These are phyloP conservation scores for Dorcus parallelipipedus DNA, from an alignment of 2,888 invertebrate species.

Conservation along the genomic window DNA sequence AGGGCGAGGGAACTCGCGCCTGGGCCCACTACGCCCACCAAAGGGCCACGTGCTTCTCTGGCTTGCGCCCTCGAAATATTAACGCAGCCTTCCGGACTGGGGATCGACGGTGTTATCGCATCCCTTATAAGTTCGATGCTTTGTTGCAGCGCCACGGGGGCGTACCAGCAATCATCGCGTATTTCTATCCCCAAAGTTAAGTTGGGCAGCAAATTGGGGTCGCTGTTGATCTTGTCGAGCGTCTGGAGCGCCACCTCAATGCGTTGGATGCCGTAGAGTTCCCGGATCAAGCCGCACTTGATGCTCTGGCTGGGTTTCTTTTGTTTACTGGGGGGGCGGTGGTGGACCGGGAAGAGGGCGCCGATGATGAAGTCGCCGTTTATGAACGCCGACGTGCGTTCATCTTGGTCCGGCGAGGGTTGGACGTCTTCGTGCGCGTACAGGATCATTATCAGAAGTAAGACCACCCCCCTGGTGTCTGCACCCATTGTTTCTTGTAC, in stretches of 20 bases:
- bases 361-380: conserved; percentile 60
- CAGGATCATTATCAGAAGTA: background rate
- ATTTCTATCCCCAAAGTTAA: conserved; percentile 64
- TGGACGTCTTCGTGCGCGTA: background rate
- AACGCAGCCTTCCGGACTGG: conserved; percentile 16
- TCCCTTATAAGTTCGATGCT: conserved; percentile 72
- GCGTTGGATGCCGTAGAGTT: conserved; percentile 74
- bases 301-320: conserved; percentile 38
- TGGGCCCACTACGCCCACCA: conserved; percentile 72
- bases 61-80: conserved; percentile 1
- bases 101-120: conserved; percentile 53
- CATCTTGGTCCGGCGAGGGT: conserved; percentile 23
- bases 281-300: conserved; percentile 61
- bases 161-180: conserved; percentile 79
- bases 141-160: conserved; percentile 74
- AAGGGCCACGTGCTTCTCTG: conserved; percentile 42
- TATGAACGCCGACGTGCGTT: conserved; percentile 49
- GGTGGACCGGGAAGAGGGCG: conserved; percentile 55
- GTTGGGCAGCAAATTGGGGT: conserved; percentile 55
- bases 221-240: conserved; percentile 62
- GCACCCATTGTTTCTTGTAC: background rate
- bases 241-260: conserved; percentile 62
- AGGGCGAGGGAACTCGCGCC: conserved; percentile 69
- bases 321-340: conserved; percentile 42
- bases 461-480: background rate